Base-by-base conservation (phyloP, 2,797 vertebrate species). In the Catharus ustulatus region DNA sequence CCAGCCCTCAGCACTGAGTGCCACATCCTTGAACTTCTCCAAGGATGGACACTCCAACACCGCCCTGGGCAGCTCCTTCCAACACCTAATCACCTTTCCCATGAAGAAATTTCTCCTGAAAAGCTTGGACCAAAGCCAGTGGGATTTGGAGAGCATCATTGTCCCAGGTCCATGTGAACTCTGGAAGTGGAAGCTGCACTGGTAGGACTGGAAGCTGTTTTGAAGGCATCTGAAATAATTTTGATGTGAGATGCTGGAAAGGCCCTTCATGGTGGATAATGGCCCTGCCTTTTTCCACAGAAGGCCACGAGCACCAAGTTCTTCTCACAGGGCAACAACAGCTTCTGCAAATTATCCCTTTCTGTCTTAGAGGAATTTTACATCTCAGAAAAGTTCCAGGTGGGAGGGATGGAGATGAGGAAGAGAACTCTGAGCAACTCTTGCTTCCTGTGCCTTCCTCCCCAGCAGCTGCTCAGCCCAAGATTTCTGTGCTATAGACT, bases 401-500 rank as follows among this genome's bases (percentile, higher is more conserved):
- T 9, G 43, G 21, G 52, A 46, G 42, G 63, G 76, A 49, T 29
- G 57, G 46, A 71, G 69, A 58, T 34, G 74, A 82, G 42, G 30
- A 75, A 27, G 77, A 45, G 6, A 45, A 27, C 46, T 21, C 15
- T 3, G 55, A 69, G 46, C 3, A 51, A 54, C 49, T 54, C 22
- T 0, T 34, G 1, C n/a, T 27, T 18, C 9, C 61, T 14, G 7
- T 8, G 55, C 51, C 8, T 64, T 51, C 73, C 71, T 15, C 17
- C 14, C 30, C 67, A 13, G 38, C 6, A 5, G 54, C 77, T 52
- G 78, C 38, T 48, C 15, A 54, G 77, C 58, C 64, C 82, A 34
- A 66, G 81, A 57, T 52, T 78, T 71, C 48, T 11, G 10, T 1
- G 48, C 7, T 76, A 76, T 54, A 66, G 93, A 96, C 90, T 94